phyloP scores from a whole-genome alignment of 2,888 invertebrate species.

The Amblyteles armatorius region DNA sequence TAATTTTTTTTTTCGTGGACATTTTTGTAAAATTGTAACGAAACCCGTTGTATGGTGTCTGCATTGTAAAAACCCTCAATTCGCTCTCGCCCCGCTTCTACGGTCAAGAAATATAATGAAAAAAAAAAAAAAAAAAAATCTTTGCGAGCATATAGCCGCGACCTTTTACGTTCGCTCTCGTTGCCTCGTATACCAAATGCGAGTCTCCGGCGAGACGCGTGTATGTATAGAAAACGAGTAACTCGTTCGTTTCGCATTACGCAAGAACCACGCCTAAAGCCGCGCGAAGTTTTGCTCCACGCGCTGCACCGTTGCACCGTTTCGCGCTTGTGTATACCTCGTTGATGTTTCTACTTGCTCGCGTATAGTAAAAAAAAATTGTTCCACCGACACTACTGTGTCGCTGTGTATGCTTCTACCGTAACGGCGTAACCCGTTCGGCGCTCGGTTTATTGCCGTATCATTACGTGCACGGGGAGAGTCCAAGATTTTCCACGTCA shows the following conservation, averaged over 20 bases:
- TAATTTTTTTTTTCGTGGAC: too few relatives aligned
- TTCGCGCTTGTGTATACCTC: constrained; percentile 46
- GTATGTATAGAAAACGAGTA: constrained; percentile 52
- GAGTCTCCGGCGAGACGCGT: constrained; percentile 3
- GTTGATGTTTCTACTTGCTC: constrained; percentile 61
- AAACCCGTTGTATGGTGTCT: too few relatives aligned
- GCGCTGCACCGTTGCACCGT: constrained; percentile 60
- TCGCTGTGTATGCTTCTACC: constrained; percentile 44
- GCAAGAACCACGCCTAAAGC: constrained; percentile 81
- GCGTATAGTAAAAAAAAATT: constrained; percentile 40
- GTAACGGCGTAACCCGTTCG: constrained; percentile 64
- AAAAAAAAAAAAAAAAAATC: background rate
- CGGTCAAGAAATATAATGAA: constrained; percentile 17
- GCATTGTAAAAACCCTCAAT: too few relatives aligned
- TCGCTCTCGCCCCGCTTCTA: too few relatives aligned
- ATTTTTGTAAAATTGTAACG: too few relatives aligned
- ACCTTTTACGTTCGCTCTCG: constrained; percentile 28
- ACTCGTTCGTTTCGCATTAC: constrained; percentile 71
- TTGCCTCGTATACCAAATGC: constrained; percentile 14
- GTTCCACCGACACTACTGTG: constrained; percentile 27
- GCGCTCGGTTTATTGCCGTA: constrained; percentile 67
- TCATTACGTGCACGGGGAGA: constrained; percentile 69
- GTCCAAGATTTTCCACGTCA: constrained; percentile 63
- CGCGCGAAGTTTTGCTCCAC: constrained; percentile 65
- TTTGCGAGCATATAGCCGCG: constrained; percentile 3